phyloP scores from a whole-genome alignment of 2,888 invertebrate genomes.

The Eupithecia inturbata region DNA sequence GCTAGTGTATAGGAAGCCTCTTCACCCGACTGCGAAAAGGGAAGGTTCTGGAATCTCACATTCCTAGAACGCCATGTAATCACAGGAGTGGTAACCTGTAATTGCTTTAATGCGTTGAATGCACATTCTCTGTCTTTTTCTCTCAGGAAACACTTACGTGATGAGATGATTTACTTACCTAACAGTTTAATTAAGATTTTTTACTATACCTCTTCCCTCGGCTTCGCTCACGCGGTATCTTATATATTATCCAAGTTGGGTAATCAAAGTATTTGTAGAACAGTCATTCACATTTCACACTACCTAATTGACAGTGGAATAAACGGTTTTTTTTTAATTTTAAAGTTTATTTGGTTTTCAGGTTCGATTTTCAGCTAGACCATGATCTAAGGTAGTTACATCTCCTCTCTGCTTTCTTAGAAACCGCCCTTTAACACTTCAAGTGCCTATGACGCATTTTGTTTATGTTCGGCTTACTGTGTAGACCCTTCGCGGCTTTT shows the following conservation, averaged over 20 bases:
- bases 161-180: slow-evolving; percentile 10
- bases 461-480: background rate
- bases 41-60: slow-evolving; percentile 15
- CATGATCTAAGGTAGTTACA: too few species aligned
- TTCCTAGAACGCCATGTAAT: slow-evolving; percentile 19
- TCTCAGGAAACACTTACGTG: slow-evolving; percentile 30
- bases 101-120: slow-evolving; percentile 3
- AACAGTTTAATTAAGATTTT: background rate
- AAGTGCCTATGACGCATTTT: too few species aligned
- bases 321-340: too few species aligned
- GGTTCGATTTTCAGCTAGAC: too few species aligned
- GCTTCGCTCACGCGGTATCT: background rate
- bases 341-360: too few species aligned
- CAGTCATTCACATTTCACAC: too few species aligned
- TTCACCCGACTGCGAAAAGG: slow-evolving; percentile 5
- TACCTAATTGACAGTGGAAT: too few species aligned
- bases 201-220: background rate
- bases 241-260: background rate
- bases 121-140: slow-evolving; percentile 31
- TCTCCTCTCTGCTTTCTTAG: too few species aligned
- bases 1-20: too few species aligned
- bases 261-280: background rate
- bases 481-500: too few species aligned
- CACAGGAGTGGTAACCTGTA: slow-evolving; percentile 7
- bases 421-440: background rate